Base-by-base conservation (phyloP, 2,113 vertebrate species). In the Dromas ardeola region DNA sequence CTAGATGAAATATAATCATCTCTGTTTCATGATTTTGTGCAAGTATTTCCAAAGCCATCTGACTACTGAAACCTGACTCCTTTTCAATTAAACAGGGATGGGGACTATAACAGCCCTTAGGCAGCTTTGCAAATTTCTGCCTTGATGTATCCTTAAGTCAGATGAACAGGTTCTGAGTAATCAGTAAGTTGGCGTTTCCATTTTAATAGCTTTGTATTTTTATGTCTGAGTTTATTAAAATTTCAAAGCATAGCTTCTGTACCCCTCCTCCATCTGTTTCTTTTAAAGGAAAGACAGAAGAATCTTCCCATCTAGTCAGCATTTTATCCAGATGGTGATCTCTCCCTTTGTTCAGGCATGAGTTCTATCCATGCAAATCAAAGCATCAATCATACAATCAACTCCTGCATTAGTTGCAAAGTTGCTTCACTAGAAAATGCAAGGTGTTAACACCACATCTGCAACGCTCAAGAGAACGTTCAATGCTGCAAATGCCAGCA, bases 181-280 rank as follows among this genome's bases (percentile, higher is more conserved):
- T 89, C 88, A 74, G 20, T 62, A 52, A 36, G 47, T 19, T 59
- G 71, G 66, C 2, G 5, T 85, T 92, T 86, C 59, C 71, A 74
- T 92, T 86, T 95, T 82, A 86, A 94, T 69, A 53, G 76, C 67
- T 74, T 70, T 92, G 61, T 86, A 79, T 83, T 89, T 95, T 88
- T n/a, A 70, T 49, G 79, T 40, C 55, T 73, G 55, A 52, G 65
- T 86, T 85, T 58, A 93, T 93, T 89, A 86, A 45, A 69, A 80
- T 94, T 86, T 80, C 90, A 95, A 95, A 95, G 72, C 83, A 82
- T 10, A 11, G 56, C 69, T 86, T 67, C 71, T 21, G 62, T 69
- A n/a, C 56, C 47, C 80, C 52, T 71, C 50, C 71, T 82, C 83
- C 76, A n/a, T 53, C 56, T 42, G 34, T 38, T 74, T 61, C 71